Conservation (phyloP, 2,797 vertebrate species). For the Masticophis lateralis region DNA sequence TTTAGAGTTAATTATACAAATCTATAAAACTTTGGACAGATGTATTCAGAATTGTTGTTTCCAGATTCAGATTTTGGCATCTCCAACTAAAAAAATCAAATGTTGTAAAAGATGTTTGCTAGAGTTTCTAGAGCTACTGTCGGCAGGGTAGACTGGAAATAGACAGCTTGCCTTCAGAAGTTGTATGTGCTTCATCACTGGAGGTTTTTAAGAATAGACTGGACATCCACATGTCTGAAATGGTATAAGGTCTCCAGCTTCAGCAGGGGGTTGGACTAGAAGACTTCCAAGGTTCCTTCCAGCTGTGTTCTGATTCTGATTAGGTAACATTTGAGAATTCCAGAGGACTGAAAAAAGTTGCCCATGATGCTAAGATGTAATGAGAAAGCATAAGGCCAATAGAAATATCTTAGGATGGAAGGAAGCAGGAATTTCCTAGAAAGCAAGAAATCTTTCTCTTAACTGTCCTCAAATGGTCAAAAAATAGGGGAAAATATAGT, state of each 20-base stretch:
- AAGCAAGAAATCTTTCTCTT: background rate
- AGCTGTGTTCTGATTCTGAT: too few relatives aligned
- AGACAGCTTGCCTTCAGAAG: background rate
- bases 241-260: too few relatives aligned
- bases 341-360: background rate
- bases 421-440: background rate
- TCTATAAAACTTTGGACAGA: background rate
- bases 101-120: background rate
- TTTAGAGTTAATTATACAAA: background rate
- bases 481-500: background rate
- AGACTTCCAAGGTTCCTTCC: too few relatives aligned
- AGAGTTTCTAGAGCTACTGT: background rate
- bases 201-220: too few relatives aligned
- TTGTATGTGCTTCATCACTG: too few relatives aligned
- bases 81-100: background rate
- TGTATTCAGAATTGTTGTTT: background rate
- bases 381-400: background rate
- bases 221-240: too few relatives aligned
- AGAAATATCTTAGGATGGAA: background rate
- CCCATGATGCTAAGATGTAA: background rate
- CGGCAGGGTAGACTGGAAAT: background rate
- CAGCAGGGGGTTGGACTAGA: too few relatives aligned
- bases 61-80: background rate
- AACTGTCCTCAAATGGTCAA: background rate
- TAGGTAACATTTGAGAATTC: background rate